Base-by-base conservation (phyloP, 2,888 invertebrate genomes). In the Abscondita cerata region DNA sequence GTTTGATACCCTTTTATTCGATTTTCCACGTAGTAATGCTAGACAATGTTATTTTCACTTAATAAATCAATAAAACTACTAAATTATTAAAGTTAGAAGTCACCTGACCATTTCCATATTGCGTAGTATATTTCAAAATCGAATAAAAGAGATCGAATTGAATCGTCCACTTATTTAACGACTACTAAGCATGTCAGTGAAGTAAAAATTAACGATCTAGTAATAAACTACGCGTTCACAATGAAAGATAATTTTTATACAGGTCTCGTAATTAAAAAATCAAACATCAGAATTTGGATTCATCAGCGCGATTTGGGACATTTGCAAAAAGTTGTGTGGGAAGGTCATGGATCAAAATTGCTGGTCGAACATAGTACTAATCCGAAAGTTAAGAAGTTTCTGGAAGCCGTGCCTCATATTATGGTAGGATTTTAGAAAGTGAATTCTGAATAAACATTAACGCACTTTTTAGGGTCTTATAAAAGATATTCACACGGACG, bases 261-360 rank as follows among this genome's bases (percentile, higher is more conserved):
- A 91, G 93, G 86, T 78, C 82, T 92, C 77, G 89, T 90, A 75
- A 89, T 93, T 73, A 81, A 81, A 66, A 81, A 80, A 59, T 92
- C 95, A 68, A 95, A 94, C 76, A 95, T 97, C 68, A 85, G 96
- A 70, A 96, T 96, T 83, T 97, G 96, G 96, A 94, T 96, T 73
- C 94, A 96, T 80, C 95, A 96, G 80, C 89, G 92, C 79, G 94
- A 96, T 80, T 86, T 96, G 78, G 87, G 87, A 52, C 90, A 92
- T 70, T 83, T 96, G 71, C 94, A 95, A 81, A 90, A 91, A 75
- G 92, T 95, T 2, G 85, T 96, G 53, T 93, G 95, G 92, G 92
- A 92, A 74, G 96, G 96, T 0, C 92, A 95, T 75, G 96, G 96
- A 1, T 85, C 90, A 59, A 87, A 92, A 68, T 84, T 96, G 48